These are phyloP conservation scores for Pachyramphus minor DNA, from an alignment of 2,113 vertebrate species.

Conservation along the genomic window DNA sequence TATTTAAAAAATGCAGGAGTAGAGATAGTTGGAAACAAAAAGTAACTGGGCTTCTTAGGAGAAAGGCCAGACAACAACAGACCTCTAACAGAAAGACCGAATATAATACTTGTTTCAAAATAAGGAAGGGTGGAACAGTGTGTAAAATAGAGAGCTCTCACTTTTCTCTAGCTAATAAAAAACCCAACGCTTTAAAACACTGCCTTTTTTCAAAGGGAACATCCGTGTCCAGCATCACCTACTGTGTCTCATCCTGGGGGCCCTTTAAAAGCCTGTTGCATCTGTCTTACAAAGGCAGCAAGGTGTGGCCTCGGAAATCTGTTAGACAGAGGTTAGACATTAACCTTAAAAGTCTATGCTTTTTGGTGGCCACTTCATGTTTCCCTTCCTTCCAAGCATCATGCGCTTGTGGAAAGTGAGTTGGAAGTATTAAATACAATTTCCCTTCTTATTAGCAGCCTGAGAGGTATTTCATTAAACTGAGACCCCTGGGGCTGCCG, in stretches of 20 bases:
- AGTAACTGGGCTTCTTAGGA: not conserved
- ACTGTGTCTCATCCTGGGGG: not conserved
- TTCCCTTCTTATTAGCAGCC: not conserved
- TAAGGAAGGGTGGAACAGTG: not conserved
- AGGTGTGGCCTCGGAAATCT: not conserved
- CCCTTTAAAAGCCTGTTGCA: not conserved
- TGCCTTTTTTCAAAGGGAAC: not conserved
- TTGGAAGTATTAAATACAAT: not conserved
- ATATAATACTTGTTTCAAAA: not conserved
- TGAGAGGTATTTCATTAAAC: conserved; percentile 1
- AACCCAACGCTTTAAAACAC: not conserved
- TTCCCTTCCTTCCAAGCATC: not conserved
- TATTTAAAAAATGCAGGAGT: not conserved
- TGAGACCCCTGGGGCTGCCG: not conserved
- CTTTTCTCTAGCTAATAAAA: not conserved
- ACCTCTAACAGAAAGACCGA: not conserved
- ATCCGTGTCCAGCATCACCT: not conserved
- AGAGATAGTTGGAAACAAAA: not conserved
- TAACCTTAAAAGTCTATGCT: not conserved
- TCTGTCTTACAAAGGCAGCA: not conserved
- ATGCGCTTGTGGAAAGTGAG: not conserved
- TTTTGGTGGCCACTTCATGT: not conserved
- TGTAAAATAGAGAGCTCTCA: not conserved
- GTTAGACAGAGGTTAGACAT: not conserved
- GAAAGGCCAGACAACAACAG: not conserved